Evolutionary conservation across 2,797 vertebrate species (phyloP).

Genomic region (Gymnothorax javanicus): DNA sequence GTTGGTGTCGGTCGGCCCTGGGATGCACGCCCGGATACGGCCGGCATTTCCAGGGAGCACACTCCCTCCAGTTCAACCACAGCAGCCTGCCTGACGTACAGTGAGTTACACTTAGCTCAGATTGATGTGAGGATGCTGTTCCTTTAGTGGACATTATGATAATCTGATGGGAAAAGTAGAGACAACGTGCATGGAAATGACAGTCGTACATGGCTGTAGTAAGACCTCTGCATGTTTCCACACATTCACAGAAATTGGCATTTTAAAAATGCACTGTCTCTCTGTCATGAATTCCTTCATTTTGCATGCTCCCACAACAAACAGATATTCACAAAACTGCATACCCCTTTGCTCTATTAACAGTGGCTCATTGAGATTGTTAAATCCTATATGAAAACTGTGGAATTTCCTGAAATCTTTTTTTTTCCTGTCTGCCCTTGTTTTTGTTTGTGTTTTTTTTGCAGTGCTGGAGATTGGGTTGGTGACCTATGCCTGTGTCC

Average conservation of each 20-base stretch:
- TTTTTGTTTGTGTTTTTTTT: conserved; percentile 60
- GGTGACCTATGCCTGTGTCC: conserved; percentile 58
- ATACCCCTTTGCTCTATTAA: background rate
- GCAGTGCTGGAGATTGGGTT: conserved; percentile 66
- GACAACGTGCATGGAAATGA: background rate
- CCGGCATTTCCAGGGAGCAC: conserved; percentile 22
- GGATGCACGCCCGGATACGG: conserved; percentile 8
- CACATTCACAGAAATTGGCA: background rate
- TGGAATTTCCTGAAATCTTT: too few relatives aligned
- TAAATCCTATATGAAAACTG: background rate
- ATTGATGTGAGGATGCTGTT: conserved; percentile 9
- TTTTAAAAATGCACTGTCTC: background rate
- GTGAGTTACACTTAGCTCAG: too few relatives aligned
- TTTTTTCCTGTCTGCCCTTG: conserved; percentile 55
- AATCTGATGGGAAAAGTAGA: background rate
- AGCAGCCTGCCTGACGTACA: background rate
- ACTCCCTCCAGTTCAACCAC: background rate
- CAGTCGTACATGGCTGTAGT: background rate
- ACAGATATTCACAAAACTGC: background rate
- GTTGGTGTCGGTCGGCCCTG: conserved; percentile 33
- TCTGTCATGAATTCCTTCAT: background rate
- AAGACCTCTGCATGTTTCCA: background rate
- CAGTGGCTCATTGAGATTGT: background rate
- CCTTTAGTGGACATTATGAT: background rate
- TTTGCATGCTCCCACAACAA: background rate